phyloP scores from a whole-genome alignment of 1,140 invertebrate genomes.

The Drosophila rufa region DNA sequence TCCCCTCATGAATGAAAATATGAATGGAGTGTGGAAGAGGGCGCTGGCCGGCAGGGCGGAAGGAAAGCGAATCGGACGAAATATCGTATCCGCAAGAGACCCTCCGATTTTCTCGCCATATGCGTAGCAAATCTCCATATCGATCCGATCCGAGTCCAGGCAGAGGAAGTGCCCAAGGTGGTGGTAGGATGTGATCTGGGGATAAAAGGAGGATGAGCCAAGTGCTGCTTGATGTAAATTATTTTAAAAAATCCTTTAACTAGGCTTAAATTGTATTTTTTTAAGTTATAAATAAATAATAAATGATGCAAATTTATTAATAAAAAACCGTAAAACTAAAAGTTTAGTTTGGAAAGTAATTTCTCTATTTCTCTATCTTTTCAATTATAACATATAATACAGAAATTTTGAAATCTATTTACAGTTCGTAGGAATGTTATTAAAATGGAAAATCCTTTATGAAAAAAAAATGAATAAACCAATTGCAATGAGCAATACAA shows the following conservation, averaged over 20 bases:
- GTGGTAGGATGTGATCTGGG: slow-evolving; percentile 3
- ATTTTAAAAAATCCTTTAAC: neutral
- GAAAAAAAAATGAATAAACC: no score
- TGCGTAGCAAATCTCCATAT: slow-evolving; percentile 44
- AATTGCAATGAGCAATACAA: no score
- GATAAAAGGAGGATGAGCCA: slow-evolving; percentile 1
- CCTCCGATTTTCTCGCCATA: slow-evolving; percentile 27
- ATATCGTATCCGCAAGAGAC: slow-evolving; percentile 7
- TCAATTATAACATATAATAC: no score
- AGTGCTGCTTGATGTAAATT: neutral
- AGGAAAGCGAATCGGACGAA: slow-evolving; percentile 14
- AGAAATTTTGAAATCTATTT: no score
- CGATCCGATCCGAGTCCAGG: neutral
- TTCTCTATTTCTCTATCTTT: no score
- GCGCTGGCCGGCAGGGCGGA: neutral
- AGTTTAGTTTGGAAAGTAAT: no score
- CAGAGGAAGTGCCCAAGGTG: slow-evolving; percentile 30
- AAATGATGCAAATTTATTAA: no score
- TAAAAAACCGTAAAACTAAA: no score
- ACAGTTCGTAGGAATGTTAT: no score
- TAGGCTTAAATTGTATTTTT: neutral
- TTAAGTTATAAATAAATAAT: no score
- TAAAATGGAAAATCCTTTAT: no score
- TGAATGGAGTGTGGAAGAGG: slow-evolving; percentile 45
- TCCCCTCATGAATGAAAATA: slow-evolving; percentile 64